Base-by-base conservation (phyloP, 2,797 vertebrate species). In the Dicrostonyx torquatus region DNA sequence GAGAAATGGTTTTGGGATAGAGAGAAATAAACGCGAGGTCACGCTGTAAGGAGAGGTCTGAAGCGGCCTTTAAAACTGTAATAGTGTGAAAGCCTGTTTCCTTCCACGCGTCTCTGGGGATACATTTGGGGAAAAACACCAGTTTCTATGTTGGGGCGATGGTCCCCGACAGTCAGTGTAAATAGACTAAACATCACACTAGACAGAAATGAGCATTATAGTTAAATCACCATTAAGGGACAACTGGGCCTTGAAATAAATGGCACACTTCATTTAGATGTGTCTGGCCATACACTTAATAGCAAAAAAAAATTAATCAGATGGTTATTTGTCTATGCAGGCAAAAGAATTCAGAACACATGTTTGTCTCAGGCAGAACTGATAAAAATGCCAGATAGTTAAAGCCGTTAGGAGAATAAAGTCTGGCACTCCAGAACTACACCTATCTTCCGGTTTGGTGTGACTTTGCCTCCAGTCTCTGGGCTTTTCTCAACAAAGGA, bases 241-340 rank as follows among this genome's bases (percentile, higher is more conserved):
- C 62, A 82, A 94, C 20, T 91, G 85, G 55, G 72, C 58, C 66
- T 90, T 89, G 87, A 92, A 89, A 94, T 62, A 96, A 95, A 92
- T 79, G 82, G 84, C 64, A 91, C 64, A 91, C 73, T 37, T 90
- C 80, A 34, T 91, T 92, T 91, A 91, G 87, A 91, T 62, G 87
- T 70, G 92, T 89, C 84, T 88, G 89, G 73, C 43, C 70, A 55
- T 60, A 91, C 82, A 66, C 50, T 93, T 72, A 76, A 68, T 72
- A 70, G n/a, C n/a, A 72, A 60, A 75, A 45, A 91, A 85, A 93
- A 55, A 12, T 53, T 75, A n/a, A 77, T 80, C 79, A 93, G 13
- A 58, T 53, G 89, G 86, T 43, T 94, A 77, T 91, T 85, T 55
- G 77, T 95, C 92, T 93, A 83, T 55, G 77, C 34, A 85, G 73